phyloP scores from a whole-genome alignment of 2,113 vertebrate genomes.

The Podarcis muralis region DNA sequence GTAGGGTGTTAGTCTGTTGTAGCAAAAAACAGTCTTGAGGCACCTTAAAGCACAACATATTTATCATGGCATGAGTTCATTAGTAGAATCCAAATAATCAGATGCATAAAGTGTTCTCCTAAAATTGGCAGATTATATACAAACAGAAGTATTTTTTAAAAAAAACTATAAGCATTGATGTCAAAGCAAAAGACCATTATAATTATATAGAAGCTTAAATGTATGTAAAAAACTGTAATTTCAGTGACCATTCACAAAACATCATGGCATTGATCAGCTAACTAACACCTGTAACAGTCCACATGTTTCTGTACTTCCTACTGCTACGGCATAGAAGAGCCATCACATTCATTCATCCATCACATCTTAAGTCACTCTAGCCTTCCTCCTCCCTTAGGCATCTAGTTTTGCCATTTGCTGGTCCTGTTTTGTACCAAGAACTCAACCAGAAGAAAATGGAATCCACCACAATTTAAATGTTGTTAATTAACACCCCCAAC shows the following conservation, averaged over 20 bases:
- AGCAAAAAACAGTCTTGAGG: not conserved
- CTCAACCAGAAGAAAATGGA: not conserved
- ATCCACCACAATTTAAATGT: not conserved
- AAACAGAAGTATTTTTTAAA: not conserved
- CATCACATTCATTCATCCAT: not conserved
- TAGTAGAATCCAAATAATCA: not conserved
- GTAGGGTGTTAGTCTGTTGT: not conserved
- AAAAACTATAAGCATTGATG: not conserved
- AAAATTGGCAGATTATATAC: not conserved
- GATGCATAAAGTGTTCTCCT: not conserved
- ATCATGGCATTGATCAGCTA: not conserved
- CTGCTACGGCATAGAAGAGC: not conserved
- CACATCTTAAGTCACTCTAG: no score
- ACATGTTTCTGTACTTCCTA: not conserved
- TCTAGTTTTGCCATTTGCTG: constrained; percentile 14
- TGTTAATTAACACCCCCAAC: not conserved
- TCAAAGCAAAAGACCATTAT: not conserved
- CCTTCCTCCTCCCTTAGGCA: not conserved
- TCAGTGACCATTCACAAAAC: not conserved
- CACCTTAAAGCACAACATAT: not conserved
- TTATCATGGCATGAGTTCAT: not conserved
- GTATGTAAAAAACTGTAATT: not conserved
- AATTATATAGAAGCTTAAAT: not conserved
- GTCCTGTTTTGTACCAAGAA: not conserved
- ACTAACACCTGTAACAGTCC: not conserved